A percentile compares a stretch with the other conserved stretches of the same genome.
Evolutionary conservation across 2,797 vertebrate species (phyloP).

Genomic region (Paedocypris micromegethes): DNA sequence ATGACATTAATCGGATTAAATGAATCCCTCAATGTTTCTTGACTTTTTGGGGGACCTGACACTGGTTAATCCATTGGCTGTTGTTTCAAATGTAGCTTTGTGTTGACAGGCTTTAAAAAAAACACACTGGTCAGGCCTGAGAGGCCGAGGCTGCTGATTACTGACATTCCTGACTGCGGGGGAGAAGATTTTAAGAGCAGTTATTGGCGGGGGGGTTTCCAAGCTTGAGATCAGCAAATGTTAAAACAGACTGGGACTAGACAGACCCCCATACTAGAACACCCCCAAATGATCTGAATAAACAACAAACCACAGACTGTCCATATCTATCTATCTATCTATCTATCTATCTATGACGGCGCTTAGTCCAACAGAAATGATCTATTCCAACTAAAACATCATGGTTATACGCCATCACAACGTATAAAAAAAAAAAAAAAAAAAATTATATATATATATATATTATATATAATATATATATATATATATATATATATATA

Average conservation of each 20-base stretch:
- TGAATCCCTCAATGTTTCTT: no score
- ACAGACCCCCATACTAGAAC: slow-evolving; percentile 32
- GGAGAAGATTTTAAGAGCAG: slow-evolving; percentile 44
- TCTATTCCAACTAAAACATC: no score
- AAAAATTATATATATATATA: no score
- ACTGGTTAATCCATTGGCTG: slow-evolving; percentile 18
- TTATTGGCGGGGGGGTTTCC: slow-evolving; percentile 46
- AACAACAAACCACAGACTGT: slow-evolving; percentile 33
- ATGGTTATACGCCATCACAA: no score
- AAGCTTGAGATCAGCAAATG: slow-evolving; percentile 56
- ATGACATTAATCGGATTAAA: neutral
- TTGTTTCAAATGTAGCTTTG: slow-evolving; percentile 40
- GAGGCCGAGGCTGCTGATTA: slow-evolving; percentile 51
- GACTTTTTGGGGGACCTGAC: neutral
- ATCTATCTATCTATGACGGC: neutral
- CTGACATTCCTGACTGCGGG: slow-evolving; percentile 56
- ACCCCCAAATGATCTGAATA: slow-evolving; percentile 48
- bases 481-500: no score
- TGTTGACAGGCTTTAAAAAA: slow-evolving; percentile 41
- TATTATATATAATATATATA: no score
- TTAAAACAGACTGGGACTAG: slow-evolving; percentile 52
- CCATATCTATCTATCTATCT: neutral
- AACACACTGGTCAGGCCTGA: slow-evolving; percentile 27
- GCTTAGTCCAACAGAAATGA: no score
- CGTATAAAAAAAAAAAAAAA: no score